phyloP scores from a whole-genome alignment of 2,888 invertebrate genomes.

The Neoitamus cyanurus region DNA sequence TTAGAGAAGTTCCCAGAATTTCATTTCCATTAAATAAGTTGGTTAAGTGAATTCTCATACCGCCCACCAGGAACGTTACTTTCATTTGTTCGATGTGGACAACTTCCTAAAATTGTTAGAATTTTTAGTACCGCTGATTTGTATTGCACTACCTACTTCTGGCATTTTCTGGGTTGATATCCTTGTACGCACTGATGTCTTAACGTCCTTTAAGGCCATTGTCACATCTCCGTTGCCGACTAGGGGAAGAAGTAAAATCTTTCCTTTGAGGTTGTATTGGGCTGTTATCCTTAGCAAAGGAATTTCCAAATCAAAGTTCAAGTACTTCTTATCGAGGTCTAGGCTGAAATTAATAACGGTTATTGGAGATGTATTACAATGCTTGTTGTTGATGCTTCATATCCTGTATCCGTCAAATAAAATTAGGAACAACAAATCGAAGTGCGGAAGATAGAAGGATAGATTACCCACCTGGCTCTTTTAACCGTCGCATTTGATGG shows the following conservation, averaged over 20 bases:
- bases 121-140: not conserved
- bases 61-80: conserved; percentile 69
- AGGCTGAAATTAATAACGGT: conserved; percentile 61
- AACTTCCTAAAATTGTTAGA: conserved; percentile 59
- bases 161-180: conserved; percentile 67
- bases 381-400: too few species aligned
- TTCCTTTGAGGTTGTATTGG: conserved; percentile 71
- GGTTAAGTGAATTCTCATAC: conserved; percentile 69
- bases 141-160: conserved; percentile 60
- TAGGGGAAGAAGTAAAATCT: conserved; percentile 71
- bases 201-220: conserved; percentile 69
- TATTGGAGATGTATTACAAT: too few species aligned
- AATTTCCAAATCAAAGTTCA: conserved; percentile 70
- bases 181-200: conserved; percentile 68
- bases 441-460: too few species aligned
- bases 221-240: conserved; percentile 70
- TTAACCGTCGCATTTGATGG: conserved; percentile 70
- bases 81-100: conserved; percentile 69
- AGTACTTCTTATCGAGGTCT: conserved; percentile 67
- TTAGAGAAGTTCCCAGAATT: conserved; percentile 71
- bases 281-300: conserved; percentile 70
- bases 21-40: conserved; percentile 75
- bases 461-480: conserved; percentile 59
- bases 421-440: too few species aligned
- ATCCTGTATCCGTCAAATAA: too few species aligned